Conservation (phyloP, 1,140 invertebrate genomes). For the Vanessa tameamea region DNA sequence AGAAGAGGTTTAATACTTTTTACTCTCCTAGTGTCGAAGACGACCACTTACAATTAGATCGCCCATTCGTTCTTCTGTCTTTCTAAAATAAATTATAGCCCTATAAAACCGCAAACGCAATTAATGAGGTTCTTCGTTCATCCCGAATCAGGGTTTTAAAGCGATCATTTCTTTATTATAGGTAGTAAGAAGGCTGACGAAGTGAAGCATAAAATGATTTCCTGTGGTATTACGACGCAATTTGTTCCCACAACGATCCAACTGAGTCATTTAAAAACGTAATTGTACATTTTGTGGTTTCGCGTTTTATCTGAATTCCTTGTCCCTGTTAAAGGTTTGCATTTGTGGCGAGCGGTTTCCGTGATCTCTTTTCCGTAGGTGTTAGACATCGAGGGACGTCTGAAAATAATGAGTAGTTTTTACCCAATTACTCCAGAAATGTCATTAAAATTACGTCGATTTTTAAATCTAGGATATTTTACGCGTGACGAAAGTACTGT, state of each 20-base stretch:
- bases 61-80: too few relatives aligned
- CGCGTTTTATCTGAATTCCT: slow-evolving; percentile 12
- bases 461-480: too few relatives aligned
- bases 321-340: neutral
- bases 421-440: too few relatives aligned
- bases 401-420: too few relatives aligned
- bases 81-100: neutral
- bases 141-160: slow-evolving; percentile 2
- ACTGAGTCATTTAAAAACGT: slow-evolving; percentile 43
- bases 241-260: slow-evolving; percentile 36
- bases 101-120: neutral
- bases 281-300: slow-evolving; percentile 58
- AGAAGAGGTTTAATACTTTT: too few relatives aligned
- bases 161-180: slow-evolving; percentile 10
- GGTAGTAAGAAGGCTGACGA: slow-evolving; percentile 17
- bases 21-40: too few relatives aligned
- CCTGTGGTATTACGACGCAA: slow-evolving; percentile 43
- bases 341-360: too few relatives aligned
- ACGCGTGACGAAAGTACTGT: too few relatives aligned
- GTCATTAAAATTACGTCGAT: too few relatives aligned
- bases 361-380: too few relatives aligned
- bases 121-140: neutral
- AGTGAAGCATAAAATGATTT: slow-evolving; percentile 64
- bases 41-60: too few relatives aligned
- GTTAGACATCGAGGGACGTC: too few relatives aligned